phyloP scores from a whole-genome alignment of 2,888 invertebrate genomes.

The Adineta ricciae region DNA sequence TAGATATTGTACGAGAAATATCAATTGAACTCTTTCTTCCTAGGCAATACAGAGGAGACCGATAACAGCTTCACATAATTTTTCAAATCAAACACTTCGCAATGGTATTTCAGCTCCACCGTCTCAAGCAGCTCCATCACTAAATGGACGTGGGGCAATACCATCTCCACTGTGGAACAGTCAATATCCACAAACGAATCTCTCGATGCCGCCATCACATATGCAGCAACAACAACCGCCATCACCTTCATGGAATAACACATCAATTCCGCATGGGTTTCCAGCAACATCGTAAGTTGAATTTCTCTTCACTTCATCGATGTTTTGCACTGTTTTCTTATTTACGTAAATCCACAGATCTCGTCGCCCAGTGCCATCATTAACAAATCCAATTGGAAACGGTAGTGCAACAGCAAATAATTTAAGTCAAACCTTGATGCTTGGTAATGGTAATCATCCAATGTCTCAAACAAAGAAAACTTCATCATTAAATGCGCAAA shows the following conservation, averaged over 20 bases:
- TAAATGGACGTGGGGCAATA: background rate
- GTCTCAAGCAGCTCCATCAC: background rate
- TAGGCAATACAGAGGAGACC: background rate
- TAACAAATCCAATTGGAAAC: background rate
- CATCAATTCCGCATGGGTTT: slow-evolving; percentile 8
- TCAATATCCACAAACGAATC: background rate
- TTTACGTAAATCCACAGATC: background rate
- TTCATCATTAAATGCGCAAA: background rate
- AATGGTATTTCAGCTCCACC: background rate
- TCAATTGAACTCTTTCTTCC: background rate
- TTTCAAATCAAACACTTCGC: background rate
- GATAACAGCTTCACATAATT: slow-evolving; percentile 1
- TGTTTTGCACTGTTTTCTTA: background rate
- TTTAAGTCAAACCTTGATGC: background rate
- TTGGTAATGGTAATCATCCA: background rate
- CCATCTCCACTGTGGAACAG: slow-evolving; percentile 9
- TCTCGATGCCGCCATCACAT: slow-evolving; percentile 18
- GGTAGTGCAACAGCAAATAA: background rate
- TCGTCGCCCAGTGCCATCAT: slow-evolving; percentile 16
- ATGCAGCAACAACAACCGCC: slow-evolving; percentile 11
- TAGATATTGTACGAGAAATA: background rate
- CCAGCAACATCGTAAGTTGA: background rate
- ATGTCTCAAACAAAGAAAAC: background rate
- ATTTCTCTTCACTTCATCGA: background rate
- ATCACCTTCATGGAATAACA: background rate